A percentile compares a stretch with the other conserved stretches of the same genome.
Evolutionary conservation across 1,140 invertebrate species (phyloP).

Genomic region (Cydia fagiglandana): DNA sequence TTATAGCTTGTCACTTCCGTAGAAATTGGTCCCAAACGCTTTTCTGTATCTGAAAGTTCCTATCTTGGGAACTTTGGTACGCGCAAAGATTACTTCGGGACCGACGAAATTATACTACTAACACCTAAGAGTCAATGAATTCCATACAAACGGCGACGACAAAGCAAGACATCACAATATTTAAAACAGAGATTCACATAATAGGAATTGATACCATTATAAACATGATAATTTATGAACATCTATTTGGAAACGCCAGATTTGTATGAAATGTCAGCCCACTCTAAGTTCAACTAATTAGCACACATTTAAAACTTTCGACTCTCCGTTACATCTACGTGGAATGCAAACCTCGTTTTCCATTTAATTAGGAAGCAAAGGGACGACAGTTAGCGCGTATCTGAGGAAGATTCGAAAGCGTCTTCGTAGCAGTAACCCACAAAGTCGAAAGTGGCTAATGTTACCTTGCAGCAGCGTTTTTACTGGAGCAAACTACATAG

Average conservation of each 20-base stretch:
- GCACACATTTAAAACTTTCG: not conserved
- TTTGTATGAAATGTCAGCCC: not conserved
- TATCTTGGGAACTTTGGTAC: not conserved
- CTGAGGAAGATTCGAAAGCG: too few relatives aligned
- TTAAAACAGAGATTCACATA: not conserved
- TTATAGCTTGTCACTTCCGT: not conserved
- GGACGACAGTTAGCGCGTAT: not conserved
- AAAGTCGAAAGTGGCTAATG: constrained; percentile 3
- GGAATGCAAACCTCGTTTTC: not conserved
- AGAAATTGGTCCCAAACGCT: not conserved
- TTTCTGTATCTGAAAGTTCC: not conserved
- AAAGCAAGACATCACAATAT: not conserved
- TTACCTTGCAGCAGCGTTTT: not conserved
- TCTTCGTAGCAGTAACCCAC: not conserved
- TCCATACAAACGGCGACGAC: not conserved
- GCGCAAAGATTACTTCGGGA: not conserved
- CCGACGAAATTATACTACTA: constrained; percentile 6
- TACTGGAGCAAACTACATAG: too few relatives aligned
- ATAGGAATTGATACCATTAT: not conserved
- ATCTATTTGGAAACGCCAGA: not conserved
- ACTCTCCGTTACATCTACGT: not conserved
- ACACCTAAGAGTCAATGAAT: not conserved
- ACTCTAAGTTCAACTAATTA: not conserved
- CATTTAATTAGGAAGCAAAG: not conserved
- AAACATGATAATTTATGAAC: not conserved